Percentiles rank a stretch among this genome's conserved stretches.
These are phyloP conservation scores for Amphibalanus amphitrite DNA, from an alignment of 1,140 invertebrate species.

Conservation along the genomic window DNA sequence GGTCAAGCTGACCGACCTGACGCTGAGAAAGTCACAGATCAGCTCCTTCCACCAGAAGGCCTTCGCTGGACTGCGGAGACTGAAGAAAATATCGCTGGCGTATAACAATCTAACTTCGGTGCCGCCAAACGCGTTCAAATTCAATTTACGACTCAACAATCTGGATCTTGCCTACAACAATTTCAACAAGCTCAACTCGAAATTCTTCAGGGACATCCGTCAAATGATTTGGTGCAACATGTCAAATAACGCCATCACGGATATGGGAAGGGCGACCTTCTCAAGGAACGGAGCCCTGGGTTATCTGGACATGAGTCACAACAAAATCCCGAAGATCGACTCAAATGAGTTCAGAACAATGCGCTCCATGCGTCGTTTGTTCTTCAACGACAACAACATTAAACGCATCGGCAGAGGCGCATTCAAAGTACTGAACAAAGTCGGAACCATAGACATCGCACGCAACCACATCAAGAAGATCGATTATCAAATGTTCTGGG, in stretches of 20 bases:
- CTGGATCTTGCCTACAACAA: slow-evolving; percentile 25
- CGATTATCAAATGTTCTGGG: slow-evolving; percentile 73
- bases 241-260: slow-evolving; percentile 59
- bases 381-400: slow-evolving; percentile 64
- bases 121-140: slow-evolving; percentile 63
- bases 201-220: slow-evolving; percentile 58
- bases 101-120: slow-evolving; percentile 52
- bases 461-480: slow-evolving; percentile 62
- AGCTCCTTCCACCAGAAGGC: slow-evolving; percentile 9
- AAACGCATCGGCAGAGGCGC: slow-evolving; percentile 50
- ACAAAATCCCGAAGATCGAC: slow-evolving; percentile 63
- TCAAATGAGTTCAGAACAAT: slow-evolving; percentile 73
- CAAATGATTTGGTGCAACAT: slow-evolving; percentile 68
- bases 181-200: slow-evolving; percentile 57
- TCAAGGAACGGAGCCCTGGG: slow-evolving; percentile 65
- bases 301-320: slow-evolving; percentile 58
- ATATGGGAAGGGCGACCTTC: slow-evolving; percentile 59
- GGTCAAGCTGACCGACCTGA: slow-evolving; percentile 45
- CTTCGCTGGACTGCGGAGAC: slow-evolving; percentile 14
- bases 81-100: slow-evolving; percentile 52
- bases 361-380: slow-evolving; percentile 62
- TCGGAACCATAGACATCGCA: slow-evolving; percentile 69
- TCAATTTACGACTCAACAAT: slow-evolving; percentile 15
- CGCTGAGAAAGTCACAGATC: slow-evolving; percentile 42
- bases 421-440: slow-evolving; percentile 51